Base-by-base conservation (phyloP, 2,797 vertebrate species). In the Clamator glandarius region DNA sequence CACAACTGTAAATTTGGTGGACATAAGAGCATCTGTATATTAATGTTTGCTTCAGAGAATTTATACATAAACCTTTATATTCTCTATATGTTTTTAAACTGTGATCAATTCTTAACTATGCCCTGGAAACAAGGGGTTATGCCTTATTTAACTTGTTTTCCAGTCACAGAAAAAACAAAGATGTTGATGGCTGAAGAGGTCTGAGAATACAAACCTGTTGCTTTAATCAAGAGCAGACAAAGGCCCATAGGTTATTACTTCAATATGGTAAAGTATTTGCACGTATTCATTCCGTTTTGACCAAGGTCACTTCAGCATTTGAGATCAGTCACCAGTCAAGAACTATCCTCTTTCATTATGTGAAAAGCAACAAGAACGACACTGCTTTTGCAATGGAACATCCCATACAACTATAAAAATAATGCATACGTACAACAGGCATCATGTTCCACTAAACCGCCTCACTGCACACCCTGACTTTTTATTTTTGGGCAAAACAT, bases 201-300 rank as follows among this genome's bases (percentile, higher is more conserved):
- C 28, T 62, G 92, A 87, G 72, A 87, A 16, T 69, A 62, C 54
- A 54, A 55, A 89, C 64, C 41, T 64, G 12, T 59, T 94, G 44
- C 77, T 92, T 90, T 74, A 90, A 84, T 84, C 73, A 64, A 84
- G 63, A 77, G 62, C n/a, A 64, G 50, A 57, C 73, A 84, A 46
- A 85, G 36, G 35, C 39, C 54, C 12, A 1, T 36, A 36, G 62
- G 13, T 73, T 87, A 72, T 48, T 92, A 81, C 14, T 85, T 79
- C 10, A 82, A 41, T 61, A 70, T 9, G 20, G 52, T 39, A 94
- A 76, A 90, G 35, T 41, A 67, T 46, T 81, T 63, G 44, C 44
- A 69, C 0, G 0, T 44, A 31, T 48, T 92, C 48, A 50, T 36
- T 42, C 70, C 63, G 72, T 87, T 76, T 33, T 72, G 44, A 91